Conservation (phyloP, 2,888 invertebrate species). For the Strigamia transsilvanica region DNA sequence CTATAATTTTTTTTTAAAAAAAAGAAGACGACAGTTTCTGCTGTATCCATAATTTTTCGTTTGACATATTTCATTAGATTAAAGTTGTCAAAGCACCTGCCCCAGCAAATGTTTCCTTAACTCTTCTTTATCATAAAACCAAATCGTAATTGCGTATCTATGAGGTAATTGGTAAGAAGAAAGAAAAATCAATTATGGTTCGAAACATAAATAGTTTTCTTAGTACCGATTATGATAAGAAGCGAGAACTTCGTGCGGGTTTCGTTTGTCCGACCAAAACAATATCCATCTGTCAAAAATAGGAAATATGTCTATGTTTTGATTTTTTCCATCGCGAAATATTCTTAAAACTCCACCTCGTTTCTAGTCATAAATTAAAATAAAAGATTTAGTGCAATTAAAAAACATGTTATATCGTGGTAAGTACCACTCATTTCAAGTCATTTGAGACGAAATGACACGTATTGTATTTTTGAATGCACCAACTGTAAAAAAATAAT, state of each 20-base stretch:
- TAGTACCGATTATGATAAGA: slow-evolving; percentile 77
- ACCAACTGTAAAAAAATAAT: background rate
- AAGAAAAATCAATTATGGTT: background rate
- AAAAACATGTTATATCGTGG: no score
- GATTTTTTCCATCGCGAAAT: slow-evolving; percentile 82
- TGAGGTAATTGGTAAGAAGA: background rate
- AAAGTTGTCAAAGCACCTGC: no score
- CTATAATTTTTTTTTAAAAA: no score
- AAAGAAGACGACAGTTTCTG: no score
- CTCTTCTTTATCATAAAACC: background rate
- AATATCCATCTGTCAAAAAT: slow-evolving; percentile 91
- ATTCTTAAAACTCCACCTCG: slow-evolving; percentile 89
- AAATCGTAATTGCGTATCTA: slow-evolving; percentile 3
- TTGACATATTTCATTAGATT: no score
- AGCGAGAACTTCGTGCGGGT: slow-evolving; percentile 97
- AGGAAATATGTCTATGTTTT: slow-evolving; percentile 88
- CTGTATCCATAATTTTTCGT: no score
- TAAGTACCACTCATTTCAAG: no score
- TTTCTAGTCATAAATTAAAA: slow-evolving; percentile 61
- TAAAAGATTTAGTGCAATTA: no score
- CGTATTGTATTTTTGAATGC: no score
- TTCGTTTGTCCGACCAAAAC: slow-evolving; percentile 97
- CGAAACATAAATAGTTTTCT: background rate
- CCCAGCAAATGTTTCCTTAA: background rate
- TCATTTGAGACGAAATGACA: no score